Base-by-base conservation (phyloP, 2,888 invertebrate genomes). In the Yponomeuta plumbellus region DNA sequence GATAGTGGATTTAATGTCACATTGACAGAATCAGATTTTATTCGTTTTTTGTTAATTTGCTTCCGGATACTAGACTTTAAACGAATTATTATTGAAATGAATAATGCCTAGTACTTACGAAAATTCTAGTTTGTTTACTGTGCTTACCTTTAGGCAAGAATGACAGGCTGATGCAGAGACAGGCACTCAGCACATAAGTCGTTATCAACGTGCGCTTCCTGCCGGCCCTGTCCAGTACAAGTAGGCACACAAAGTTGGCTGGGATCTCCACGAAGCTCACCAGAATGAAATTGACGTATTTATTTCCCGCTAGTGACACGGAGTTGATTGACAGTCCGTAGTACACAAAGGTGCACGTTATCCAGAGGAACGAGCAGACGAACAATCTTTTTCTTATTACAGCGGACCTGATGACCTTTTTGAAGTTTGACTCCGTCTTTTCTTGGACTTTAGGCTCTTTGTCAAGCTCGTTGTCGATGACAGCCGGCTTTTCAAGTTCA, bases 241-340 rank as follows among this genome's bases (percentile, higher is more conserved):
- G 80, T 66, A 93, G 92, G 52, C 94, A 94, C 64, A 93, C 75
- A 59, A 94, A 81, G 74, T 95, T 95, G 0, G 94, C 95, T 0
- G 96, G 96, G 68, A 96, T 94, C 79, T 96, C 96, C 20, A 95
- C 92, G 64, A 83, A 93, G 74, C 77, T 93, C 77, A 81, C 92
- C 81, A 77, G 86, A 73, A 96, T 94, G 74, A 96, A 97, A 81
- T 96, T 96, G 11, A 95, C 78, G 77, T 96, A 96, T 75, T 94
- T 94, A 79, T 96, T 94, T 0, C 96, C 96, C 58, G 94, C 93
- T 66, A 97, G 82, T 0, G 94, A 92, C 2, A 96, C 95, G 0
- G 96, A 94, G 79, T 95, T 96, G 67, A 97, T 91, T 0, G 95
- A 95, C 17, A 97, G 81, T 0, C 97, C 97, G 73, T 96, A 96